Evolutionary conservation across 2,113 vertebrate genomes (phyloP).

Genomic region (Diadophis punctatus): DNA sequence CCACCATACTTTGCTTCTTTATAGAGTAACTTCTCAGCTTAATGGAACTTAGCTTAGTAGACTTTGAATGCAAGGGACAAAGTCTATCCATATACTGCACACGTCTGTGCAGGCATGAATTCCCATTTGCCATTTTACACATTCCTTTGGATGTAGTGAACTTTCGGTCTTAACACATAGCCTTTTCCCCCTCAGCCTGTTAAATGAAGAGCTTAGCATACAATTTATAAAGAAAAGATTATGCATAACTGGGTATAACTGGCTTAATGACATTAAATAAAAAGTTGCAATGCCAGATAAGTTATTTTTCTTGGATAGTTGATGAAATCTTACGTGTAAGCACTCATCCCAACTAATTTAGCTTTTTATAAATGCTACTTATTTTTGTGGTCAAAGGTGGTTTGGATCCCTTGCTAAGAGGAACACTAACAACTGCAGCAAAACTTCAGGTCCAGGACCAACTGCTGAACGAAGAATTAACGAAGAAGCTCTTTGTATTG

Average conservation of each 20-base stretch:
- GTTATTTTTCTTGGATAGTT: background rate
- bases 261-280: background rate
- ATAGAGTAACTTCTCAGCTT: background rate
- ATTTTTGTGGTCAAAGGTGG: constrained; percentile 76
- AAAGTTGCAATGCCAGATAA: background rate
- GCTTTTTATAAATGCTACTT: background rate
- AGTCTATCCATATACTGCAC: background rate
- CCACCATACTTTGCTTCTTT: background rate
- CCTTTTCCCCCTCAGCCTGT: background rate
- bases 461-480: constrained; percentile 83
- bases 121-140: background rate
- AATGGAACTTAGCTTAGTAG: background rate
- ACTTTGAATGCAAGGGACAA: background rate
- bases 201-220: background rate
- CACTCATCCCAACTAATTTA: background rate
- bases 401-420: constrained; percentile 86
- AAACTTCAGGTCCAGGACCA: constrained; percentile 67
- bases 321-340: background rate
- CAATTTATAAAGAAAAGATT: background rate
- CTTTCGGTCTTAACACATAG: background rate
- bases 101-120: background rate
- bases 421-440: constrained; percentile 79
- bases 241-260: background rate
- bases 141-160: background rate
- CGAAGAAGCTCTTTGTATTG: constrained; percentile 77